phyloP scores from a whole-genome alignment of 2,113 vertebrate genomes.

The Ictidomys tridecemlineatus region DNA sequence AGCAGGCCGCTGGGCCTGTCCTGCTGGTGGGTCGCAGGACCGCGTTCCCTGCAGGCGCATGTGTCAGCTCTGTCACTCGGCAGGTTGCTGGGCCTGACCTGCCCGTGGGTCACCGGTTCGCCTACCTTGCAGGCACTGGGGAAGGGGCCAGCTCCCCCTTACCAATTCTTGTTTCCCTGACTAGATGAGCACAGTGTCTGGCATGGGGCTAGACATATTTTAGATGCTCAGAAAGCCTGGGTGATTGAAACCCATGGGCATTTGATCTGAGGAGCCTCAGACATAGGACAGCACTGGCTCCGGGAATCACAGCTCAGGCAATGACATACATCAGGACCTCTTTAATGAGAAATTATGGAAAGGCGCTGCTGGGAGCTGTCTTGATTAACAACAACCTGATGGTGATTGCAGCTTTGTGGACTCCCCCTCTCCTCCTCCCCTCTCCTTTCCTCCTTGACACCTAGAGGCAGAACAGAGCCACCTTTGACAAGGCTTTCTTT shows the following conservation, averaged over 20 bases:
- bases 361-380: slow-evolving; percentile 45
- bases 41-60: no score
- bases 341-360: slow-evolving; percentile 64
- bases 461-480: background rate
- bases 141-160: no score
- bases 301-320: background rate
- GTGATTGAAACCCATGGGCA: slow-evolving; percentile 9
- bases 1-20: no score
- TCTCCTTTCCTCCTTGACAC: slow-evolving; percentile 59
- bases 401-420: slow-evolving; percentile 40
- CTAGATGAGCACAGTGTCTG: background rate
- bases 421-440: background rate
- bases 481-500: slow-evolving; percentile 40
- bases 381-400: slow-evolving; percentile 64
- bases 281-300: slow-evolving; percentile 43
- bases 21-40: no score
- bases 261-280: slow-evolving; percentile 53
- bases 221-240: background rate
- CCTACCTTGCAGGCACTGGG: no score
- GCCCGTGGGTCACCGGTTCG: no score
- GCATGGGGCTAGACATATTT: background rate
- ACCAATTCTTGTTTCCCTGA: background rate
- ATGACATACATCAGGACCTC: slow-evolving; percentile 43
- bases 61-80: no score
- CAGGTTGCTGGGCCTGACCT: no score